A percentile compares a stretch with the other conserved stretches of the same genome.
These are phyloP conservation scores for Dichetophora obliterata DNA, from an alignment of 2,888 invertebrate species.

Conservation along the genomic window DNA sequence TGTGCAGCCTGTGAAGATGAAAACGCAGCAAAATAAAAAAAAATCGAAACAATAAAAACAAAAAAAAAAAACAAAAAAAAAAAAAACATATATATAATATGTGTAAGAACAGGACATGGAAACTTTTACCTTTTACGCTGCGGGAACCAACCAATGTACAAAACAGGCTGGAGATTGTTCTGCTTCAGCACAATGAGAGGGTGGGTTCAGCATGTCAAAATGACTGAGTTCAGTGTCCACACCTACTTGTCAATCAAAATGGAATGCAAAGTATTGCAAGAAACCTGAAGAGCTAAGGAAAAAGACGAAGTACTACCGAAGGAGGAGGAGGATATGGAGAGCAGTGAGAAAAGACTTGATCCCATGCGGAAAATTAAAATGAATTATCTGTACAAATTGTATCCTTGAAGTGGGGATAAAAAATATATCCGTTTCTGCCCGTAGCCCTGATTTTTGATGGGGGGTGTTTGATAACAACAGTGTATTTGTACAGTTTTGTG, in stretches of 20 bases:
- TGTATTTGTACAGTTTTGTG: too few species aligned
- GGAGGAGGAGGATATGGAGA: constrained; percentile 4
- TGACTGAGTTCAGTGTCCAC: constrained; percentile 67
- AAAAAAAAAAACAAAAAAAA: constrained; percentile 24
- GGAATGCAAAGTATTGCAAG: constrained; percentile 15
- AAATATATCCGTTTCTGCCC: background rate
- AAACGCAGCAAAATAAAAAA: background rate
- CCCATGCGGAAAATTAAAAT: constrained; percentile 33
- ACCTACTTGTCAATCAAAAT: constrained; percentile 65
- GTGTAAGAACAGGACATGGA: constrained; percentile 43
- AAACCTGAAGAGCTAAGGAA: background rate
- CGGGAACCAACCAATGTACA: constrained; percentile 60
- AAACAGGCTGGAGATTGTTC: background rate
- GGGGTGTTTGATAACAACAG: too few species aligned
- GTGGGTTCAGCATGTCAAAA: constrained; percentile 65
- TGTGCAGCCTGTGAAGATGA: background rate
- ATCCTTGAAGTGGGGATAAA: background rate
- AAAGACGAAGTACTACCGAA: background rate
- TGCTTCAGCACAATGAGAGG: constrained; percentile 54
- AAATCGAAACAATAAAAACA: background rate
- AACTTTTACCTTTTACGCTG: constrained; percentile 61
- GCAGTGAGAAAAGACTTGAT: constrained; percentile 1
- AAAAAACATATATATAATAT: too few species aligned
- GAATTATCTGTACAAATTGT: constrained; percentile 9
- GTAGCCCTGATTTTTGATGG: too few species aligned